These are phyloP conservation scores for Lycodopsis pacificus DNA, from an alignment of 2,797 vertebrate species.

Conservation along the genomic window DNA sequence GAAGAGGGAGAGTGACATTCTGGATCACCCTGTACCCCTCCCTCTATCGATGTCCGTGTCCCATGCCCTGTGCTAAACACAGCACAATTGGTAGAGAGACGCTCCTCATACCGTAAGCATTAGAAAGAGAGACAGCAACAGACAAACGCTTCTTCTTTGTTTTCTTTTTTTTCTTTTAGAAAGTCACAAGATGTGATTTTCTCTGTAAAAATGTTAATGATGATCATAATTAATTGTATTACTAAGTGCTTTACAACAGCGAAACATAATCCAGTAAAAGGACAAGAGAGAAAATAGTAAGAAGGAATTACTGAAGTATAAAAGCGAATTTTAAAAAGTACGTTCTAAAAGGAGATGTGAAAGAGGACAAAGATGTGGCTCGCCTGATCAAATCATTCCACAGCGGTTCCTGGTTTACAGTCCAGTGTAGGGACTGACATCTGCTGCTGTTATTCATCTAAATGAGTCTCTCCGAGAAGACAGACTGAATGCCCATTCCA, in stretches of 20 bases:
- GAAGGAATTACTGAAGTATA: not conserved
- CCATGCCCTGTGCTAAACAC: constrained; percentile 59
- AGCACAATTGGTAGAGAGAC: constrained; percentile 37
- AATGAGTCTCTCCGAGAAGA: constrained; percentile 38
- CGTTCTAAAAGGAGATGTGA: not conserved
- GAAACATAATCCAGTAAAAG: not conserved
- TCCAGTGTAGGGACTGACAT: constrained; percentile 40
- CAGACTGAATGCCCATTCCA: constrained; percentile 18
- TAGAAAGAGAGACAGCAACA: constrained; percentile 16
- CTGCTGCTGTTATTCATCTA: constrained; percentile 62
- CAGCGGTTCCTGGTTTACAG: not conserved
- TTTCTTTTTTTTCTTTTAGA: constrained; percentile 4
- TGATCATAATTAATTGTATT: not conserved
- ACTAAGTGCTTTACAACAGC: not conserved
- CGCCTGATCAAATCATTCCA: not conserved
- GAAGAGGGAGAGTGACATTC: constrained; percentile 32
- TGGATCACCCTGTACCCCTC: constrained; percentile 59
- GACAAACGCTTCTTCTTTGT: not conserved
- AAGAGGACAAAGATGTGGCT: not conserved
- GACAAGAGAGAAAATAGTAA: not conserved
- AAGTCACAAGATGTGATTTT: constrained; percentile 28
- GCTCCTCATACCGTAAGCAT: constrained; percentile 20
- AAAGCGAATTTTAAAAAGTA: not conserved
- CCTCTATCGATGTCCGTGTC: constrained; percentile 64
- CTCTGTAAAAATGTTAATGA: not conserved